A percentile compares a stretch with the other conserved stretches of the same genome.
Conservation (phyloP, 2,113 vertebrate species). For the Cichladusa arquata region DNA sequence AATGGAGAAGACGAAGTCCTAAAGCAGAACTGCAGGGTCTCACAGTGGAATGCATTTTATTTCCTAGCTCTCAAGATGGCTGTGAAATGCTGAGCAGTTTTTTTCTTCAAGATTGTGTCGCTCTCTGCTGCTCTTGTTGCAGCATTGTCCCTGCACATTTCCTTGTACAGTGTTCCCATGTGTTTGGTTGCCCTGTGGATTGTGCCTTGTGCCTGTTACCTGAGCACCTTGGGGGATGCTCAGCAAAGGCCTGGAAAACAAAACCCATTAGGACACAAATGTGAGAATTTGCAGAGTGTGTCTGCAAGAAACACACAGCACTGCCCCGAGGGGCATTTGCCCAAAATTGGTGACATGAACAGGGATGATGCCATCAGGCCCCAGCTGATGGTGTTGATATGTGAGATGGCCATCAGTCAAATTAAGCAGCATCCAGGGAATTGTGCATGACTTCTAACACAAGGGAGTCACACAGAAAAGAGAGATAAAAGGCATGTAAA, state of each 20-base stretch:
- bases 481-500: not conserved
- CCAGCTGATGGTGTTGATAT: not conserved
- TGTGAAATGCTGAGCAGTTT: not conserved
- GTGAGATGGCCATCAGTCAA: not conserved
- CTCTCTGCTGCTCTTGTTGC: not conserved
- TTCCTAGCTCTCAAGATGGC: not conserved
- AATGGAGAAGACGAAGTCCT: not conserved
- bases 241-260: not conserved
- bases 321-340: not conserved
- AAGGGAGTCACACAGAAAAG: not conserved
- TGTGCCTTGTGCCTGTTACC: not conserved
- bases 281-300: not conserved
- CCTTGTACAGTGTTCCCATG: not conserved
- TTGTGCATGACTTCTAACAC: not conserved
- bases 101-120: not conserved
- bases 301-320: not conserved
- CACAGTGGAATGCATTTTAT: not conserved
- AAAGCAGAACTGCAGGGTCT: not conserved
- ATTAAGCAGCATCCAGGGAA: not conserved
- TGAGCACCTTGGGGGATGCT: not conserved
- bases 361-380: not conserved
- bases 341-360: not conserved
- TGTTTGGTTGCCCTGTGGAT: not conserved
- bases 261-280: not conserved
- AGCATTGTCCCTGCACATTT: not conserved